These are phyloP conservation scores for Mimachlamys varia DNA, from an alignment of 2,888 invertebrate genomes.

Conservation along the genomic window DNA sequence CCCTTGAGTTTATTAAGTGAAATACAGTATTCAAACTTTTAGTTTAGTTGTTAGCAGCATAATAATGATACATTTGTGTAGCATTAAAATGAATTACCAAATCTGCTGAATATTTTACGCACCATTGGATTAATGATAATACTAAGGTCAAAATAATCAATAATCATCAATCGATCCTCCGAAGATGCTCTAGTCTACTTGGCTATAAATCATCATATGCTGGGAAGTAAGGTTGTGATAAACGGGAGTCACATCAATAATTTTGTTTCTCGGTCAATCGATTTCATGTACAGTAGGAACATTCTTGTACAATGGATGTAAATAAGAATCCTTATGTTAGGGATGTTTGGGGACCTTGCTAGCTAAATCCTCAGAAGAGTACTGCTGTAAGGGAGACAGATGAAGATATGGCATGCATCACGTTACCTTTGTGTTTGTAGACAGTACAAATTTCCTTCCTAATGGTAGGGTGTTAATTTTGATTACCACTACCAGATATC, in stretches of 20 bases:
- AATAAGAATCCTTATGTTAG: not conserved
- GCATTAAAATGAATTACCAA: no score
- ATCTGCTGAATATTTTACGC: no score
- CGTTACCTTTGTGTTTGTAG: not conserved
- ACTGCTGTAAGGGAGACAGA: not conserved
- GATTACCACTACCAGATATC: not conserved
- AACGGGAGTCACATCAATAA: not conserved
- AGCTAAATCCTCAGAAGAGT: not conserved
- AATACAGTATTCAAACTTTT: no score
- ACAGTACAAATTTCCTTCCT: not conserved
- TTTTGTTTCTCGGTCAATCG: not conserved
- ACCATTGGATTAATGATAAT: no score
- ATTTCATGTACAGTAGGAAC: not conserved
- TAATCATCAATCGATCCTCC: no score
- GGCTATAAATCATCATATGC: not conserved
- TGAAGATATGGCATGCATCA: not conserved
- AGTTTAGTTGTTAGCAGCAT: no score
- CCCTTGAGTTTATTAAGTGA: no score
- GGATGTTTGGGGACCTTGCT: not conserved
- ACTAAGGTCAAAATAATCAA: no score
- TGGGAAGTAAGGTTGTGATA: not conserved
- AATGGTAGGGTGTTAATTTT: constrained; percentile 16
- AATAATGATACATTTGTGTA: no score
- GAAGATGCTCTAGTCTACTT: not conserved
- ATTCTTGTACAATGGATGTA: not conserved